Base-by-base conservation (phyloP, 92 coral and sea anemone species). In the Palythoa caribaeorum region DNA sequence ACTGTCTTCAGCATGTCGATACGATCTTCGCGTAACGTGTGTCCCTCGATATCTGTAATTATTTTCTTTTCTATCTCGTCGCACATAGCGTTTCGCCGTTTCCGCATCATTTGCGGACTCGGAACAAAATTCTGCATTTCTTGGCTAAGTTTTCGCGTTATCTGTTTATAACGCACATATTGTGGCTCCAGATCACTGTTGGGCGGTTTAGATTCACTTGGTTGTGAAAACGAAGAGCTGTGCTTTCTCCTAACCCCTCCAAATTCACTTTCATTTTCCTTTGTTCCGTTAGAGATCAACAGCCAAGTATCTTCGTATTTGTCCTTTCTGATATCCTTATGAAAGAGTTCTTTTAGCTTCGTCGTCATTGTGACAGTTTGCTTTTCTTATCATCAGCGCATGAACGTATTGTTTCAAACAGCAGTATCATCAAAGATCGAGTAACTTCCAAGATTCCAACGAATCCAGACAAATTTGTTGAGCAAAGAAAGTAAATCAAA, bases 31-130 rank as follows among this genome's bases (percentile, higher is more conserved):
- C 86, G 86, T 36, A 81, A 60, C 35, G 86, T 81, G 60, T 81
- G 86, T 28, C 86, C 86, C 20, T 81, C 86, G 2, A 66, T 81
- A 47, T 81, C 86, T 48, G 86, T 81, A 4, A 81, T 81, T 66
- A 44, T 81, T 21, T 38, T 68, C 76, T 81, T 81, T 40, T 81
- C 86, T 39, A 81, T 81, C 57, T 81, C 86, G 35, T 81, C 86
- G 44, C 86, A 81, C 11, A 76, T 81, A 11, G 86, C 86, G 17
- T 81, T 81, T 81, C 86, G 36, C 17, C 86, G 86, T 81, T 66
- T 81, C 66, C 86, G 75, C 75, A 81, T 81, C 86, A 81, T 81
- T 81, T 81, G 44, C 39, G 86, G 86, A 7, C 86, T 81, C 66
- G 86, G 86, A 44, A 81, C 28, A 48, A 81, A 81, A 17, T 81